phyloP scores from a whole-genome alignment of 2,888 invertebrate genomes.

The Parasteatoda lunata region DNA sequence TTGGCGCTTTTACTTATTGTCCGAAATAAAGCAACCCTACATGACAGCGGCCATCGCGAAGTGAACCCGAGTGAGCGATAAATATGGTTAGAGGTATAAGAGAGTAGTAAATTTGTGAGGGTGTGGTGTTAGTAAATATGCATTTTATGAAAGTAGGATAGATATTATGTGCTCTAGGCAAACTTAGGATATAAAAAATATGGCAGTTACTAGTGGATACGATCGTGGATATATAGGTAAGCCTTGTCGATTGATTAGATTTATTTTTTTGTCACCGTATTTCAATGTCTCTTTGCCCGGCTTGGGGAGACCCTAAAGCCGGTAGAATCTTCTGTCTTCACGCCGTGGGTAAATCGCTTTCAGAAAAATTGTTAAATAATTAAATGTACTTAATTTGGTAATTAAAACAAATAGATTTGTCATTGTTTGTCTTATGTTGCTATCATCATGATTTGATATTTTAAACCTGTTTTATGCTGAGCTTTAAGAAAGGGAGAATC shows the following conservation, averaged over 20 bases:
- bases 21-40: background rate
- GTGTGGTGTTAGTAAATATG: conserved; percentile 63
- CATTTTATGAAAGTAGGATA: conserved; percentile 56
- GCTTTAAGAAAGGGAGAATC: too few species aligned
- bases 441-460: too few species aligned
- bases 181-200: background rate
- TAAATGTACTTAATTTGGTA: too few species aligned
- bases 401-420: too few species aligned
- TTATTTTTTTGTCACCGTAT: background rate
- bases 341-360: background rate
- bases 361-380: too few species aligned
- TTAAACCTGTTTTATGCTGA: too few species aligned
- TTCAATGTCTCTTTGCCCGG: background rate
- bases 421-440: too few species aligned
- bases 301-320: background rate
- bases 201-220: conserved; percentile 60
- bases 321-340: background rate
- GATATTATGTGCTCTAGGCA: background rate
- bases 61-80: conserved; percentile 18
- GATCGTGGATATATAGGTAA: conserved; percentile 64
- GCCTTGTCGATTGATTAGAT: conserved; percentile 2
- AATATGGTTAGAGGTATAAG: conserved; percentile 29
- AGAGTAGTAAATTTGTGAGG: conserved; percentile 28
- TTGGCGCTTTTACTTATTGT: background rate
- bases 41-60: conserved; percentile 59